A percentile compares a stretch with the other conserved stretches of the same genome.
Conservation (phyloP, 2,797 vertebrate genomes). For the Meriones psammophilus region DNA sequence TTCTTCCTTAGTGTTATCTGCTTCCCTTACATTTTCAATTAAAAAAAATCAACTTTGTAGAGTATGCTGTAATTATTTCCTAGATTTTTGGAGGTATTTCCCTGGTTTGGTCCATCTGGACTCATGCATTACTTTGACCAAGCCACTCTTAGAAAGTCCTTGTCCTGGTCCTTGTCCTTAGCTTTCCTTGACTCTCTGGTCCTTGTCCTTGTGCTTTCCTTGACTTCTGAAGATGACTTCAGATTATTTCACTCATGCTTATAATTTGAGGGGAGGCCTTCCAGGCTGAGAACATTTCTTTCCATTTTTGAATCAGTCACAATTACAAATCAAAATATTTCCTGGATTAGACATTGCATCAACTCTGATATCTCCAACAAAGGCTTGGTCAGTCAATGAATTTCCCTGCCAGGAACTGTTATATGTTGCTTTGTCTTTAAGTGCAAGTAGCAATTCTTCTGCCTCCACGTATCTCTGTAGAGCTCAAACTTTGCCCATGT, state of each 20-base stretch:
- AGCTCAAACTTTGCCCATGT: not conserved
- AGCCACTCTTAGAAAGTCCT: not conserved
- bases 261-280: not conserved
- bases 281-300: not conserved
- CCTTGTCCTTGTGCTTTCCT: not conserved
- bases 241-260: not conserved
- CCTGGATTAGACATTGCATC: not conserved
- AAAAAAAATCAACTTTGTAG: not conserved
- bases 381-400: not conserved
- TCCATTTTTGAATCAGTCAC: not conserved
- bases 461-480: not conserved
- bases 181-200: no score
- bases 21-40: not conserved
- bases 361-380: not conserved
- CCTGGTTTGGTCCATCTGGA: not conserved
- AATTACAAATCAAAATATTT: constrained; percentile 20
- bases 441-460: not conserved
- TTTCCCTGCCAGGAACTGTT: not conserved
- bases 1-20: not conserved
- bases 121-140: not conserved
- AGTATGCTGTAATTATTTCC: not conserved
- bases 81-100: not conserved
- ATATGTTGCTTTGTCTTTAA: not conserved
- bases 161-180: not conserved
- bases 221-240: not conserved